Percentiles rank a stretch among this genome's conserved stretches.
phyloP scores from a whole-genome alignment of 2,888 invertebrate species.

The Archips xylosteana region DNA sequence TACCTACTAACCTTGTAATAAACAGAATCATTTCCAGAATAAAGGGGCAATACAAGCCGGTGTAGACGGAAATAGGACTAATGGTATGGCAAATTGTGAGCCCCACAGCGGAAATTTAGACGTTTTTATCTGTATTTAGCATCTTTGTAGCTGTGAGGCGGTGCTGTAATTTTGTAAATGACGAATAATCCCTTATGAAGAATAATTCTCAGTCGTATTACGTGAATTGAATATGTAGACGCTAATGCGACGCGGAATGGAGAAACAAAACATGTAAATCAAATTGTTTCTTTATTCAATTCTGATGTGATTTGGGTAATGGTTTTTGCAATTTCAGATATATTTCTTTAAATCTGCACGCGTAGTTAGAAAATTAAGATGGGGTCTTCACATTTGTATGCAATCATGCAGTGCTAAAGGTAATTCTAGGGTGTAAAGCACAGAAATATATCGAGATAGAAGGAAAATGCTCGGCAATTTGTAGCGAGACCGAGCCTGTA shows the following conservation, averaged over 20 bases:
- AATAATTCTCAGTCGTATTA: conserved; percentile 4
- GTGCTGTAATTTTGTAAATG: conserved; percentile 34
- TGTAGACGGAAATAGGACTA: conserved; percentile 21
- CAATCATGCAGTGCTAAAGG: too few relatives aligned
- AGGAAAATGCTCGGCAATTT: too few relatives aligned
- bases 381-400: too few relatives aligned
- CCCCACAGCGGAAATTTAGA: conserved; percentile 22
- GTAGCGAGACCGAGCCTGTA: too few relatives aligned
- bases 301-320: neutral
- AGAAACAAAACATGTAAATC: conserved; percentile 2
- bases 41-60: conserved; percentile 13
- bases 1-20: conserved; percentile 14
- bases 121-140: conserved; percentile 26
- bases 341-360: neutral
- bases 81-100: conserved; percentile 32
- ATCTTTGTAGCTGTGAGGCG: conserved; percentile 22
- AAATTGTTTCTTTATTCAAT: neutral
- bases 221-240: neutral
- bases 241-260: neutral
- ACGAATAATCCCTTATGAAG: conserved; percentile 12
- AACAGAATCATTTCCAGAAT: conserved; percentile 17
- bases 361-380: too few relatives aligned
- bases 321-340: neutral
- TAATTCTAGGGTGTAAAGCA: too few relatives aligned
- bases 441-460: too few relatives aligned